Evolutionary conservation across 2,888 invertebrate species (phyloP).

Genomic region (Yponomeuta sedellus): DNA sequence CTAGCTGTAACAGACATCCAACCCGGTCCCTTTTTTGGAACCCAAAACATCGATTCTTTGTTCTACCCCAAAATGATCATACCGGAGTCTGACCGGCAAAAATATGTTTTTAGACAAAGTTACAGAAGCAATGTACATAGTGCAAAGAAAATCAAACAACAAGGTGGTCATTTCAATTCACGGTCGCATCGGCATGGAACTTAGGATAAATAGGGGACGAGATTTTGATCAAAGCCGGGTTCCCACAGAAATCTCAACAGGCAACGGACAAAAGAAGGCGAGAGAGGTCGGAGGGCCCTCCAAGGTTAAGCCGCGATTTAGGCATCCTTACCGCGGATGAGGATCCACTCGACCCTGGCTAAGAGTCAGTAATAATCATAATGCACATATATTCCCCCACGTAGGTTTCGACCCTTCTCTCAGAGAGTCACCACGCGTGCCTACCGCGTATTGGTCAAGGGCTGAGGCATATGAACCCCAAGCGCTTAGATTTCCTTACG

Average conservation of each 20-base stretch:
- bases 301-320: constrained; percentile 54
- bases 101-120: background rate
- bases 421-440: too few relatives aligned
- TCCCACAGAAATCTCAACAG: constrained; percentile 26
- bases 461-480: too few relatives aligned
- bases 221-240: constrained; percentile 10
- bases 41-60: too few relatives aligned
- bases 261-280: constrained; percentile 40
- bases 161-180: background rate
- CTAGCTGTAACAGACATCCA: too few relatives aligned
- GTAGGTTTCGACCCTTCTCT: too few relatives aligned
- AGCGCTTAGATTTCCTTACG: too few relatives aligned
- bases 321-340: constrained; percentile 55
- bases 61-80: too few relatives aligned
- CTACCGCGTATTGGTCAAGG: too few relatives aligned
- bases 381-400: background rate
- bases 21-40: too few relatives aligned
- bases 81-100: too few relatives aligned
- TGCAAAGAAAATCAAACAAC: background rate
- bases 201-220: background rate
- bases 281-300: constrained; percentile 38
- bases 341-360: constrained; percentile 49
- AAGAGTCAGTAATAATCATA: background rate
- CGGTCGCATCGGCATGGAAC: background rate
- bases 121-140: background rate